Evolutionary conservation across 2,888 invertebrate genomes (phyloP), one percentile per base, ranked within the genome.

Genomic region (Auanema freiburgensis): DNA sequence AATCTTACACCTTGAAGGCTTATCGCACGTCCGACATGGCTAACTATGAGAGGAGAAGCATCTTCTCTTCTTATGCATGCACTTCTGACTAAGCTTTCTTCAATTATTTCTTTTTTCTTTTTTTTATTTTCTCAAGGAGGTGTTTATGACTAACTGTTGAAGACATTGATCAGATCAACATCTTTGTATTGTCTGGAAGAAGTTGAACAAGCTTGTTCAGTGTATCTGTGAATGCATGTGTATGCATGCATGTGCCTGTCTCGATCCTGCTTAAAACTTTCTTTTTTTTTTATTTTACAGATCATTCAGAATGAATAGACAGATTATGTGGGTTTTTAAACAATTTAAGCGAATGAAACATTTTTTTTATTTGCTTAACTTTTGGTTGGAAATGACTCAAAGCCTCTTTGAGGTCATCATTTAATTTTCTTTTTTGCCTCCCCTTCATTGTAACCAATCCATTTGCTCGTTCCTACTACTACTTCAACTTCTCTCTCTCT

Each of bases 351-450:
- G 25, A 46, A 46, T 16, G 49, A 46, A 46, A 16, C 46, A 16
- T 21, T 40, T 33, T 18, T 43, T 21, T 23, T 58, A n/a, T 50
- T 46, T 5, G 1, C 49, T 18, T 50, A 50, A n/a, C 42, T 23
- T 52, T 50, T 41, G 25, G 33, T 41, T 50, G 21, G 40, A 42
- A 50, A 50, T 55, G 23, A 43, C n/a, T 53, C 18, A 40, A 18
- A 21, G 4, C 3, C 59, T 33, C 24, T 14, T 51, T 25, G 24
- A 2, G 33, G 25, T 59, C 44, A 21, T 24, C 40, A 11, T 51
- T 40, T 59, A 40, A 42, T 23, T 52, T 43, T 59, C 59, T 33
- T 23, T 52, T 41, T 52, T n/a, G 18, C 33, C 33, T 8, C 33
- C 8, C 8, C 33, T 3, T 8, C 33, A 33, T 5, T 33, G 33